These are phyloP conservation scores for Paedocypris micromegethes DNA, from an alignment of 2,797 vertebrate species.

Conservation along the genomic window DNA sequence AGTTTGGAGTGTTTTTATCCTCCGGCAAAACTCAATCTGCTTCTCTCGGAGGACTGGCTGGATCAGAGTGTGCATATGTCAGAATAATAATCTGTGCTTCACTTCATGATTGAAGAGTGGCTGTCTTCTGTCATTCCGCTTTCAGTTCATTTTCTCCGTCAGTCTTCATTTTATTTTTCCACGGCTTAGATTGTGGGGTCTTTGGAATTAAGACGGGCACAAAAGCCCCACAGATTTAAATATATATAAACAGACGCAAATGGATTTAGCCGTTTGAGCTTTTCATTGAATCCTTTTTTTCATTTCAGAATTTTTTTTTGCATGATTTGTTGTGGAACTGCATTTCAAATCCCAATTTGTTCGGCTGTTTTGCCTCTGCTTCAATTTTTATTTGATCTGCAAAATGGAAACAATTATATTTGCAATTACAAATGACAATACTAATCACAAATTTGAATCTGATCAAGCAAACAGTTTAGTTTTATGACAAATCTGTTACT, in stretches of 20 bases:
- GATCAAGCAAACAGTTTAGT: no score
- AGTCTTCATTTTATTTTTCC: slow-evolving; percentile 36
- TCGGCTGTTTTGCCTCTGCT: background rate
- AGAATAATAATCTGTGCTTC: slow-evolving; percentile 33
- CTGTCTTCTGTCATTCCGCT: slow-evolving; percentile 36
- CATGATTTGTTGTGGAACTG: slow-evolving; percentile 7
- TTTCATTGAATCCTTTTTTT: background rate
- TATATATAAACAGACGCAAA: background rate
- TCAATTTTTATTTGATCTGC: background rate
- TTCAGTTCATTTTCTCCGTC: slow-evolving; percentile 29
- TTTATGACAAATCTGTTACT: no score
- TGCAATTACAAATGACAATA: no score
- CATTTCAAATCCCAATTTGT: slow-evolving; percentile 9
- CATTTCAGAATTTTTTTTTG: background rate
- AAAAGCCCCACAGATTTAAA: background rate
- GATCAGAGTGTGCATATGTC: slow-evolving; percentile 15
- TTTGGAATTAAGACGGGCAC: slow-evolving; percentile 5
- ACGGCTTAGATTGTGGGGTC: slow-evolving; percentile 39
- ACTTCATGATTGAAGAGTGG: slow-evolving; percentile 36
- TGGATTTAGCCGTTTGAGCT: background rate
- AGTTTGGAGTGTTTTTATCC: slow-evolving; percentile 25
- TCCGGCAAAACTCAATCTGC: slow-evolving; percentile 26
- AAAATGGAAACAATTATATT: no score
- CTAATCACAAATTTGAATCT: no score
- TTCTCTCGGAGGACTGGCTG: slow-evolving; percentile 9